phyloP scores from a whole-genome alignment of 2,113 vertebrate species.

The Marmota flaviventris region DNA sequence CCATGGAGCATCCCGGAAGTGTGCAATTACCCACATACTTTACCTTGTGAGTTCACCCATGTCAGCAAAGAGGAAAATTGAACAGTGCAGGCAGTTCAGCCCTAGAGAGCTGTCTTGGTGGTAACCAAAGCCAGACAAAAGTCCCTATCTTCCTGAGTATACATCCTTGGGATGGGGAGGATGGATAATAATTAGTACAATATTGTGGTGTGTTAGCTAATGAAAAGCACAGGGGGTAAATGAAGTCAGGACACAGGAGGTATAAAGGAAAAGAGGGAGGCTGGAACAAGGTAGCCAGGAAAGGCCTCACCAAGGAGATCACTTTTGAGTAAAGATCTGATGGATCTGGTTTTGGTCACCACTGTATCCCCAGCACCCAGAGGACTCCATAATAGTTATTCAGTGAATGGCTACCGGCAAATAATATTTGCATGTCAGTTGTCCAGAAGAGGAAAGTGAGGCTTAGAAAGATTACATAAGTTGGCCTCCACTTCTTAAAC shows the following conservation, averaged over 20 bases:
- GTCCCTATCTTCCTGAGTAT: background rate
- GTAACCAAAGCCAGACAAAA: background rate
- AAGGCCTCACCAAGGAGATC: background rate
- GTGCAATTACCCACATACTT: fast-evolving
- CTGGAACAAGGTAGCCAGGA: background rate
- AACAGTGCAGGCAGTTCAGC: background rate
- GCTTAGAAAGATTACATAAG: too few relatives aligned
- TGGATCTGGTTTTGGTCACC: too few relatives aligned
- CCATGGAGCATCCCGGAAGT: fast-evolving
- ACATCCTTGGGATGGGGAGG: too few relatives aligned
- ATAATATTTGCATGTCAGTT: too few relatives aligned
- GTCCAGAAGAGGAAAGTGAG: too few relatives aligned
- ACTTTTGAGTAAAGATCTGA: background rate
- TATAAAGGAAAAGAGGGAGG: background rate
- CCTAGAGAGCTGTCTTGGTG: background rate
- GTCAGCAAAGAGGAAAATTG: background rate
- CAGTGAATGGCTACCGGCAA: too few relatives aligned
- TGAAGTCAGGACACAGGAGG: background rate
- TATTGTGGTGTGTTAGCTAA: background rate
- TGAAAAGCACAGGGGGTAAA: too few relatives aligned
- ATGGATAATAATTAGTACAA: background rate
- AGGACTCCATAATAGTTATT: too few relatives aligned
- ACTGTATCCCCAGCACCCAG: too few relatives aligned
- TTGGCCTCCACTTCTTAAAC: too few relatives aligned
- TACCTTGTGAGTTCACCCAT: fast-evolving